Evolutionary conservation across 2,797 vertebrate species (phyloP).

Genomic region (Chelon auratus): DNA sequence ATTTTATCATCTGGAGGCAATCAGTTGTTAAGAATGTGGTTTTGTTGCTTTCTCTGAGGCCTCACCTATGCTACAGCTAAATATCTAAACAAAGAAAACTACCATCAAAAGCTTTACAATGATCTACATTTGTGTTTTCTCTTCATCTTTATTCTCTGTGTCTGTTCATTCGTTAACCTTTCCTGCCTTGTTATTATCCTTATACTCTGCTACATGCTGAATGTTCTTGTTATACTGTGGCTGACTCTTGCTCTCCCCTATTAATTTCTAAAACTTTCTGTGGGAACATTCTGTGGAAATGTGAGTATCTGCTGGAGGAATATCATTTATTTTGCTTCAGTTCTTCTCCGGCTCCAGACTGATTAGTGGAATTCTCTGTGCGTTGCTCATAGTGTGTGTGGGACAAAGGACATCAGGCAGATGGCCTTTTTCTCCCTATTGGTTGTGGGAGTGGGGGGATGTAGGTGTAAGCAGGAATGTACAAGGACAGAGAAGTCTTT

Average conservation of each 20-base stretch:
- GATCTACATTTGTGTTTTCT: not conserved
- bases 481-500: constrained; percentile 70
- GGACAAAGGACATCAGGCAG: constrained; percentile 61
- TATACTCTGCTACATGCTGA: not conserved
- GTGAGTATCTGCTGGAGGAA: not conserved
- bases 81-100: constrained; percentile 4
- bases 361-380: constrained; percentile 16
- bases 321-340: not conserved
- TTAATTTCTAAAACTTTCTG: not conserved
- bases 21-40: too few relatives aligned
- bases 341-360: constrained; percentile 1
- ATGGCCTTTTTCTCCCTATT: constrained; percentile 71
- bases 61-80: not conserved
- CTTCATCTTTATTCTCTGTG: not conserved
- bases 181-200: not conserved
- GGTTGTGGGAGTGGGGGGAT: constrained; percentile 26
- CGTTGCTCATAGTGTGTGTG: constrained; percentile 36
- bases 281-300: constrained; percentile 5
- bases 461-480: constrained; percentile 79
- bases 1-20: not conserved
- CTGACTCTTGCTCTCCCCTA: constrained; percentile 8
- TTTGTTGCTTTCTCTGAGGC: not conserved
- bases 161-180: not conserved
- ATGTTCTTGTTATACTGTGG: not conserved
- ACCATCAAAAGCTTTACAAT: not conserved